Percentiles rank a stretch among this genome's conserved stretches.
Conservation (phyloP, 1,140 invertebrate genomes). For the Medauroidea extradentata region DNA sequence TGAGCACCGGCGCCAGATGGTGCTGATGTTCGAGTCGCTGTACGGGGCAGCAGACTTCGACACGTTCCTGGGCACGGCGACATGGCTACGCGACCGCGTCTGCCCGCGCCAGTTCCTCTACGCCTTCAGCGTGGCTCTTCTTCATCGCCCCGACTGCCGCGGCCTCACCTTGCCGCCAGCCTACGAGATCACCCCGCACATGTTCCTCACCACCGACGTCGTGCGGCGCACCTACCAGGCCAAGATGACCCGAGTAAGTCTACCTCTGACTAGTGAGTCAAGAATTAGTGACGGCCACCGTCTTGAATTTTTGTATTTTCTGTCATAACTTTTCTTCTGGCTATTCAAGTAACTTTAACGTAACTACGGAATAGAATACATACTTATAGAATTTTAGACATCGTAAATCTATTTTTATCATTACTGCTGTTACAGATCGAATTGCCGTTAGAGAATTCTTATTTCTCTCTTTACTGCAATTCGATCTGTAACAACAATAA, state of each 20-base stretch:
- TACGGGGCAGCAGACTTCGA: conserved; percentile 38
- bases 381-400: no score
- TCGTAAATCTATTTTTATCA: no score
- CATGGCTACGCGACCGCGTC: conserved; percentile 42
- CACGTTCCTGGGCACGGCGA: conserved; percentile 43
- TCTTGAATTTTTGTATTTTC: no score
- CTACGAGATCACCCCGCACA: conserved; percentile 49
- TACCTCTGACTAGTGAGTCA: no score
- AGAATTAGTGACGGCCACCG: no score
- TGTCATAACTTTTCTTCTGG: no score
- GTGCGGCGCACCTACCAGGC: conserved; percentile 41
- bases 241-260: conserved; percentile 36
- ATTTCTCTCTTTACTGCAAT: no score
- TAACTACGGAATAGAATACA: no score
- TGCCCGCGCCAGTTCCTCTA: conserved; percentile 46
- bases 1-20: conserved; percentile 16
- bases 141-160: conserved; percentile 42
- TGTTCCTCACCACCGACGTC: conserved; percentile 45
- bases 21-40: conserved; percentile 20
- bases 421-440: no score
- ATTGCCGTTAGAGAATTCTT: no score
- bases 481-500: no score
- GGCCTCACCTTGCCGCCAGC: conserved; percentile 44
- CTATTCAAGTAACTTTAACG: no score
- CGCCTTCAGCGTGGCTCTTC: conserved; percentile 40